Conservation (phyloP, 2,797 vertebrate species). For the Myotis findleyi region DNA sequence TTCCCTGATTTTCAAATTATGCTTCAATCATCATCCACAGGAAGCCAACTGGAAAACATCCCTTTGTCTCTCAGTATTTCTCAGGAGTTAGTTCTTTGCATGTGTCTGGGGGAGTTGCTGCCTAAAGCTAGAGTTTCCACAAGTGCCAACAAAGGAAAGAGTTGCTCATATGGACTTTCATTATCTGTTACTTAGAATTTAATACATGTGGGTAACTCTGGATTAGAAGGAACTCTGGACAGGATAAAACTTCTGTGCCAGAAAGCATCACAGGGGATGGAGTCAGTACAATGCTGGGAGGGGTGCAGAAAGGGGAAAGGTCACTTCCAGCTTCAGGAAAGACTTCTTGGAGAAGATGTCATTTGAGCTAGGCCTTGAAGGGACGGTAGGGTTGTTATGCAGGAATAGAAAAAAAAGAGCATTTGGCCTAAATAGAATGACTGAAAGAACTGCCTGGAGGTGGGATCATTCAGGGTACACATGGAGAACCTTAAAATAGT, state of each 20-base stretch:
- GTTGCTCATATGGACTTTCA: background rate
- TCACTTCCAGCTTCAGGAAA: background rate
- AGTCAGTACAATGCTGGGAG: no score
- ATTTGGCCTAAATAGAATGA: background rate
- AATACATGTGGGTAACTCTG: background rate
- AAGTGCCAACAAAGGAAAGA: background rate
- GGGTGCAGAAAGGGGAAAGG: background rate
- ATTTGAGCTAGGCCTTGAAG: background rate
- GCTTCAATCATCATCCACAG: background rate
- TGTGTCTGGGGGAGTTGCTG: background rate
- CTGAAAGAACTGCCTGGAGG: background rate
- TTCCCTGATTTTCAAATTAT: conserved; percentile 26
- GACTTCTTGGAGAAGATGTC: background rate
- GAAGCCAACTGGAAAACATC: background rate
- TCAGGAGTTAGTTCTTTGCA: background rate
- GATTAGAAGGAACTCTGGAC: background rate
- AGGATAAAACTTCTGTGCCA: background rate
- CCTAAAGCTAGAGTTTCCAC: background rate
- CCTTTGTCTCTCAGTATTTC: background rate
- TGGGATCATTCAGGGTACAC: background rate
- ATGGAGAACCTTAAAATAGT: background rate
- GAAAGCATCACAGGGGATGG: background rate
- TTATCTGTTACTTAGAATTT: background rate
- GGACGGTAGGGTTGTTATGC: background rate
- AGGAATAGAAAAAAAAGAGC: background rate